Percentiles rank a stretch among this genome's conserved stretches.
phyloP scores from a whole-genome alignment of 2,113 vertebrate species.

The Neofelis nebulosa region DNA sequence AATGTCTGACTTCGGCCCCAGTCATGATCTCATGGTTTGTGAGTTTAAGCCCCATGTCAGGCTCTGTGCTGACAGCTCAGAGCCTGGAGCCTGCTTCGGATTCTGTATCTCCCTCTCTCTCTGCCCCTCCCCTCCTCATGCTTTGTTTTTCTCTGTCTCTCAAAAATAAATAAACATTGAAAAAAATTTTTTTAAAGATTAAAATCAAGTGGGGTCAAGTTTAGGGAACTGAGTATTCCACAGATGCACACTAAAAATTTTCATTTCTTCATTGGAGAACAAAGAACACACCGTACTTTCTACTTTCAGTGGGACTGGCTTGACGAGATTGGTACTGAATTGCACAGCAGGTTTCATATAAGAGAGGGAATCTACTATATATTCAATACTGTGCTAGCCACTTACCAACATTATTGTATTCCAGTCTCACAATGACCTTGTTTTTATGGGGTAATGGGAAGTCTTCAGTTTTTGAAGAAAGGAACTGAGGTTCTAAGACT shows the following conservation, averaged over 20 bases:
- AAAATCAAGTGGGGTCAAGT: not conserved
- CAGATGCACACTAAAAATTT: not conserved
- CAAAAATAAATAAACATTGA: too few species aligned
- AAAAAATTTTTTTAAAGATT: not conserved
- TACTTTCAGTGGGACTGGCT: not conserved
- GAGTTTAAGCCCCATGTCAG: too few species aligned
- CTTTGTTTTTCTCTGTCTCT: too few species aligned
- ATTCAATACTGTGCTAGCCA: not conserved
- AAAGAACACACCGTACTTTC: not conserved
- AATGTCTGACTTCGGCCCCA: too few species aligned
- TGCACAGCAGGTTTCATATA: not conserved
- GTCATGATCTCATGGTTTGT: too few species aligned
- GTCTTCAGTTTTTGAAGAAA: not conserved
- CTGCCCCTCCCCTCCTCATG: too few species aligned
- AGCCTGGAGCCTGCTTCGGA: too few species aligned
- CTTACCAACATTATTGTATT: not conserved
- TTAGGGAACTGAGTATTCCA: not conserved
- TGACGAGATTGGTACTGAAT: not conserved
- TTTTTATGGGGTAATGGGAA: not conserved
- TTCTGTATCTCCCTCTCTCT: too few species aligned
- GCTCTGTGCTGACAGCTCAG: too few species aligned
- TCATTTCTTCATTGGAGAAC: not conserved
- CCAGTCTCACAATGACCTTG: not conserved
- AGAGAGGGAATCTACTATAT: not conserved
- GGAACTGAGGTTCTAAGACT: not conserved